Percentiles rank a stretch among this genome's conserved stretches.
These are phyloP conservation scores for Aegithalos caudatus DNA, from an alignment of 2,113 vertebrate genomes.

Conservation along the genomic window DNA sequence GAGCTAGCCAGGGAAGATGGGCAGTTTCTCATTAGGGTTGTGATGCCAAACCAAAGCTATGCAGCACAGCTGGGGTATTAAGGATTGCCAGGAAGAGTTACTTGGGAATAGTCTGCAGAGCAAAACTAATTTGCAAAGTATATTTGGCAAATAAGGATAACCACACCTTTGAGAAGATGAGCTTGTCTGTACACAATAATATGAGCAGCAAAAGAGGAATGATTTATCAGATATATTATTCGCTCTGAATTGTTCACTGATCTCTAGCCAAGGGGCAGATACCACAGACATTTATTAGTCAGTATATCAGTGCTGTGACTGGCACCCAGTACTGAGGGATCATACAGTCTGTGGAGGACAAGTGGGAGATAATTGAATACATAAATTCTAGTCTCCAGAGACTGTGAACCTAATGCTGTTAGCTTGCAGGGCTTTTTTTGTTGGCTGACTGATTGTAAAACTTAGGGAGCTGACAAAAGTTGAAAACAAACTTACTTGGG, in stretches of 20 bases:
- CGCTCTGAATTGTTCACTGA: background rate
- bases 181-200: background rate
- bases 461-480: background rate
- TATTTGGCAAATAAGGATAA: constrained; percentile 9
- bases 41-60: background rate
- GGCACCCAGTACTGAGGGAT: background rate
- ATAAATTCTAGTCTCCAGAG: background rate
- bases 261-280: background rate
- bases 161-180: background rate
- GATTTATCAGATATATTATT: background rate
- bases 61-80: background rate
- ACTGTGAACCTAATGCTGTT: background rate
- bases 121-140: background rate
- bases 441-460: background rate
- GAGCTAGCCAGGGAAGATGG: background rate
- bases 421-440: background rate
- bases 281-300: background rate
- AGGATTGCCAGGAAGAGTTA: background rate
- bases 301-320: background rate
- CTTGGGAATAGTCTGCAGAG: background rate
- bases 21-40: background rate
- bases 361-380: background rate
- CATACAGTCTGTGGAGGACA: background rate
- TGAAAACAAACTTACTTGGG: background rate
- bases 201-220: background rate